Percentiles rank a stretch among this genome's conserved stretches.
Evolutionary conservation across 2,797 vertebrate species (phyloP).

Genomic region (Syndactyla subalaris): DNA sequence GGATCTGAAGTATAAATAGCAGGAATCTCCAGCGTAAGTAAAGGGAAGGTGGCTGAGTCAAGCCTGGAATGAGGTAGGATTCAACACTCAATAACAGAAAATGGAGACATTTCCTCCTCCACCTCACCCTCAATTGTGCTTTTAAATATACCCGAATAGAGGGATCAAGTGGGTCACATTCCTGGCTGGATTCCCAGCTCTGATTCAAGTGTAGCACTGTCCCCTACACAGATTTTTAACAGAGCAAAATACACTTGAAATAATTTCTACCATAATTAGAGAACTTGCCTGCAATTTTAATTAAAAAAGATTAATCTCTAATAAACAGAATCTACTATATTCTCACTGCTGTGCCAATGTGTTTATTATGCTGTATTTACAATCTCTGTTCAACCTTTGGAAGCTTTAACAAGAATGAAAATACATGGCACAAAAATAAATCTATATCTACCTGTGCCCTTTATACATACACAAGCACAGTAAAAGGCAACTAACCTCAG

Average conservation of each 20-base stretch:
- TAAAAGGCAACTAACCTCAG: not conserved
- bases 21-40: not conserved
- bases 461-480: not conserved
- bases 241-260: conserved; percentile 1
- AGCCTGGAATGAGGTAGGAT: not conserved
- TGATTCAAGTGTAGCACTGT: conserved; percentile 8
- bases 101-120: conserved; percentile 31
- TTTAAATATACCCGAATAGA: not conserved
- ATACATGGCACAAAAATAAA: not conserved
- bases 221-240: not conserved
- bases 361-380: conserved; percentile 2
- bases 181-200: conserved; percentile 44
- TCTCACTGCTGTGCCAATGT: not conserved
- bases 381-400: not conserved
- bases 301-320: not conserved
- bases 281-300: conserved; percentile 20
- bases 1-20: not conserved
- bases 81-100: not conserved
- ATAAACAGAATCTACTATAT: conserved; percentile 27
- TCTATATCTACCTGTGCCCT: not conserved
- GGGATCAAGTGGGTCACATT: conserved; percentile 3
- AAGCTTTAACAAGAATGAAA: not conserved
- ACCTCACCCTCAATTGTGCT: conserved; percentile 14
- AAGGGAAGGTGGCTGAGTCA: not conserved
- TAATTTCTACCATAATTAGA: conserved; percentile 52